phyloP scores from a whole-genome alignment of 2,888 invertebrate species.

The Caenorhabditis panamensis region DNA sequence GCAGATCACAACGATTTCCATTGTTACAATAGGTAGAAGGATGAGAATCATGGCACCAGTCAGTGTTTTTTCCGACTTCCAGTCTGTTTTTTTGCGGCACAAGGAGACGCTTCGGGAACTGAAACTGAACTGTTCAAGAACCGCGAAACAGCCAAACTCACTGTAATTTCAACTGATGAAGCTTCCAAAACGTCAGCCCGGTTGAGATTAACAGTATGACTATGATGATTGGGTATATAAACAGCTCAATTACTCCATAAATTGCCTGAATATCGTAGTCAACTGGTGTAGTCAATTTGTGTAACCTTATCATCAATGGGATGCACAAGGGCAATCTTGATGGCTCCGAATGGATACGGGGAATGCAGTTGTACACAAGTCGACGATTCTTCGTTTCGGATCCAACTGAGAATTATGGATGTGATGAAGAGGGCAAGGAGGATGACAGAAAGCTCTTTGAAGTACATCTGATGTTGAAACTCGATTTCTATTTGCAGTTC shows the following conservation, averaged over 20 bases:
- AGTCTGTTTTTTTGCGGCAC: background rate
- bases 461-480: too few species aligned
- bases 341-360: background rate
- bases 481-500: too few species aligned
- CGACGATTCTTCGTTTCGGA: background rate
- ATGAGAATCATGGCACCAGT: background rate
- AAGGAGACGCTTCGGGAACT: background rate
- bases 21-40: background rate
- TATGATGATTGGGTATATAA: too few species aligned
- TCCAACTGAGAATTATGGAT: background rate
- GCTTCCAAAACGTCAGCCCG: too few species aligned
- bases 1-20: background rate
- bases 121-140: background rate
- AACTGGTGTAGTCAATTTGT: too few species aligned
- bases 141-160: too few species aligned
- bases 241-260: too few species aligned
- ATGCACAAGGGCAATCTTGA: background rate
- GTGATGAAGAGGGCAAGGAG: background rate
- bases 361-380: background rate
- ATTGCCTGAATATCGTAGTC: too few species aligned
- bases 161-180: too few species aligned
- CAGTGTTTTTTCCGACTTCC: background rate
- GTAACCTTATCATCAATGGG: background rate
- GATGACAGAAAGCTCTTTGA: background rate
- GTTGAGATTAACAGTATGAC: too few species aligned